Conservation (phyloP, 2,888 invertebrate species). For the Agrilus cyanescens region DNA sequence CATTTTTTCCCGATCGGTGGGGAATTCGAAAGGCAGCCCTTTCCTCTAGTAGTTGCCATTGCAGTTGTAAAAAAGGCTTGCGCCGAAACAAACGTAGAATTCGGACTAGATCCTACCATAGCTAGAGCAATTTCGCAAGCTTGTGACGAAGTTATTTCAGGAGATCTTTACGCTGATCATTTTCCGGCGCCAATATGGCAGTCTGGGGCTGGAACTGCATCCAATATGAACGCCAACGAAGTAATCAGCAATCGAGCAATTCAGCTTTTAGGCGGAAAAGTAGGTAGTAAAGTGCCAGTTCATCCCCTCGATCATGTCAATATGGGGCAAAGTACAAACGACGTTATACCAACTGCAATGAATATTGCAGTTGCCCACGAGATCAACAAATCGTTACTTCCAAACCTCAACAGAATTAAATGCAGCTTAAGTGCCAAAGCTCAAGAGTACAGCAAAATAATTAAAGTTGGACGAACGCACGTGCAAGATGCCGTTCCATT, state of each 20-base stretch:
- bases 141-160: conserved; percentile 42
- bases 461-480: conserved; percentile 82
- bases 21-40: conserved; percentile 85
- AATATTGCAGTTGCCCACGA: conserved; percentile 85
- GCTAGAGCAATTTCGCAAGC: conserved; percentile 41
- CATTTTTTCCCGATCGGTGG: conserved; percentile 96
- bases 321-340: conserved; percentile 91
- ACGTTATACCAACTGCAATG: conserved; percentile 93
- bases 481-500: conserved; percentile 81
- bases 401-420: conserved; percentile 60
- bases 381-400: conserved; percentile 62
- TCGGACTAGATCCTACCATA: conserved; percentile 40
- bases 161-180: conserved; percentile 40
- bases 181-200: conserved; percentile 52
- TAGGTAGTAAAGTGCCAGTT: conserved; percentile 80
- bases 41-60: conserved; percentile 36
- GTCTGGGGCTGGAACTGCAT: conserved; percentile 52
- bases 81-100: conserved; percentile 80
- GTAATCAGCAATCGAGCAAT: conserved; percentile 76
- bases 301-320: conserved; percentile 97
- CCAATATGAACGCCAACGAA: conserved; percentile 53
- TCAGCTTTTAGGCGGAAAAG: conserved; percentile 70
- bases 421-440: conserved; percentile 57
- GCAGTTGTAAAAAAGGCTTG: conserved; percentile 73
- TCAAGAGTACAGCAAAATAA: conserved; percentile 68